phyloP scores from a whole-genome alignment of 2,113 vertebrate species.

The Erythrocebus patas region DNA sequence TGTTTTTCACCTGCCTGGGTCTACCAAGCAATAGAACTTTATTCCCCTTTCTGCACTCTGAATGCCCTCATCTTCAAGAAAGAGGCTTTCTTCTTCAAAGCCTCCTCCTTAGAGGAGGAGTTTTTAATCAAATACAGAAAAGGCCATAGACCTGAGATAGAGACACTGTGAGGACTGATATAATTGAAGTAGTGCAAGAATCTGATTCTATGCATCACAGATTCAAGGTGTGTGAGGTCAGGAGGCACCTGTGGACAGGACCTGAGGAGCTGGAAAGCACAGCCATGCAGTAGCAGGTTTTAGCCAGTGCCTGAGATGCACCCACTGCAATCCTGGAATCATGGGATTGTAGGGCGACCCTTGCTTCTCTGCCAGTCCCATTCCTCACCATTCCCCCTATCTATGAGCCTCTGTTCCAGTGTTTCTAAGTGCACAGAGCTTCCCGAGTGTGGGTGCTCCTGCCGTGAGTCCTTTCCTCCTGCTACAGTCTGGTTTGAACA shows the following conservation, averaged over 20 bases:
- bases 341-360: accelerated
- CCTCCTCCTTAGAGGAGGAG: background rate
- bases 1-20: background rate
- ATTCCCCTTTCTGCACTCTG: background rate
- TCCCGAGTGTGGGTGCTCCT: accelerated
- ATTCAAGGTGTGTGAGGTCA: background rate
- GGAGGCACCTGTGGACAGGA: background rate
- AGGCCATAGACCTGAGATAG: accelerated
- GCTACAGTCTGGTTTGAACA: background rate
- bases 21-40: background rate
- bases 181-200: background rate
- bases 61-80: background rate
- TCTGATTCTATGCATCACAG: background rate
- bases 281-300: accelerated
- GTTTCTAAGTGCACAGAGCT: background rate
- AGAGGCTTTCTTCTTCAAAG: background rate
- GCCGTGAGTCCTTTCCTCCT: background rate
- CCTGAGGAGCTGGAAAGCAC: background rate
- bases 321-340: accelerated
- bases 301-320: accelerated
- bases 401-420: accelerated
- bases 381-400: background rate
- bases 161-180: accelerated
- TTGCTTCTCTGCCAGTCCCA: accelerated
- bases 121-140: background rate